Percentiles rank a stretch among this genome's conserved stretches.
These are phyloP conservation scores for Dendroctonus ponderosae DNA, from an alignment of 1,140 invertebrate genomes.

Conservation along the genomic window DNA sequence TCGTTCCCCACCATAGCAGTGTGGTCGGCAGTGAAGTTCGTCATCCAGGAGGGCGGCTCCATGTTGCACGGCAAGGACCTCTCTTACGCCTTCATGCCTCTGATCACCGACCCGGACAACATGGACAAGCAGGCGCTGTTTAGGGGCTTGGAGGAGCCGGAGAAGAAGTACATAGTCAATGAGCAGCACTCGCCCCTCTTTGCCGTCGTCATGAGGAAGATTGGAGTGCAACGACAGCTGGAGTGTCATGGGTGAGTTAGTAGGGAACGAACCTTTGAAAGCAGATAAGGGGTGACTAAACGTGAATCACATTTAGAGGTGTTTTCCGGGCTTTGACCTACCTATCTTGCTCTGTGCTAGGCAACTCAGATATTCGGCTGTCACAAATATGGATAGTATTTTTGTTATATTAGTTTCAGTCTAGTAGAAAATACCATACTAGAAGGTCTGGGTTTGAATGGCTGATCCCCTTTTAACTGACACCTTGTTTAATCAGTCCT, in stretches of 20 bases:
- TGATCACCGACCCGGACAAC: conserved; percentile 81
- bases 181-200: conserved; percentile 78
- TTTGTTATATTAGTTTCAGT: too few relatives aligned
- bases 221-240: conserved; percentile 71
- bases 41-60: conserved; percentile 51
- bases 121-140: conserved; percentile 71
- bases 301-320: too few relatives aligned
- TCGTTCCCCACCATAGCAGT: conserved; percentile 87
- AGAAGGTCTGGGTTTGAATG: too few relatives aligned
- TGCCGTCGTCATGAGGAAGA: conserved; percentile 84
- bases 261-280: background rate
- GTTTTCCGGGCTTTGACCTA: too few relatives aligned
- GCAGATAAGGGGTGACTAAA: too few relatives aligned
- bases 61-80: conserved; percentile 25
- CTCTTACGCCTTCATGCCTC: conserved; percentile 75
- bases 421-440: too few relatives aligned
- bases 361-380: too few relatives aligned
- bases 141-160: conserved; percentile 53
- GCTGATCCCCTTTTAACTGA: too few relatives aligned
- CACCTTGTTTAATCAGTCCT: too few relatives aligned
- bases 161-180: conserved; percentile 55
- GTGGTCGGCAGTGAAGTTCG: conserved; percentile 83
- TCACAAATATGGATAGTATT: too few relatives aligned
- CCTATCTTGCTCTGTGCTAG: too few relatives aligned
- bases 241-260: conserved; percentile 75